Evolutionary conservation across 2,888 invertebrate species (phyloP), one percentile per base, ranked within the genome.

Genomic region (Colletes collaris): DNA sequence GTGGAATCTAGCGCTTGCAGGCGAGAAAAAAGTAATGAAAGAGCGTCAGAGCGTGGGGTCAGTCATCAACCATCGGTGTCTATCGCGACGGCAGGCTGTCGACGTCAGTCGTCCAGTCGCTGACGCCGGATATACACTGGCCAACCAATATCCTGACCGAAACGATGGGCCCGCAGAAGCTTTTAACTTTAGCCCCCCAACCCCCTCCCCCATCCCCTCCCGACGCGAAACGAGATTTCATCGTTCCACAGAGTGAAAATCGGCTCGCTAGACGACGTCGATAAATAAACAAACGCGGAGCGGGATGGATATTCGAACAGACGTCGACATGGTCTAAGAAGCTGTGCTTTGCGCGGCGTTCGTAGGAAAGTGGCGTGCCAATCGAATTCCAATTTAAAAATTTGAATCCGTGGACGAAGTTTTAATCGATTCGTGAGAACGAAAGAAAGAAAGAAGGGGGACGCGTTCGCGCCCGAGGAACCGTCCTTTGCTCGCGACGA

Each of bases 131-230:
- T 81, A 79, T 77, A 75, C 69, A 65, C 55, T 35, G 76, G 73
- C 69, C 71, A 82, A 77, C 83, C 83, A 87, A 88, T 89, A 88
- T 88, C 84, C 81, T 79, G 84, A 59, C 73, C 76, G 80, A 81
- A 88, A 89, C 79, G 81, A 85, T 59, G 69, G 74, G 50, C 50
- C 58, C 53, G 8, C 46, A 68, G 73, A 52, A 53, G 85, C 86
- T 86, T 82, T 86, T 83, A 84, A 80, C 82, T 77, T 46, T 58
- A 68, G 37, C 55, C 71, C 79, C 65, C 76, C 16, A 16, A 79
- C 77, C 78, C 79, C 83, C 84, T 77, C 79, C 65, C 76, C 16
- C 0, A 79, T 76, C 78, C 79, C 83, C 84, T 77, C 83, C 76
- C 40, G 72, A 16, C 63, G 60, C 70, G 62, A 60, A 59, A 64